phyloP scores from a whole-genome alignment of 1,140 invertebrate genomes.

The Scaptomyza hsui region DNA sequence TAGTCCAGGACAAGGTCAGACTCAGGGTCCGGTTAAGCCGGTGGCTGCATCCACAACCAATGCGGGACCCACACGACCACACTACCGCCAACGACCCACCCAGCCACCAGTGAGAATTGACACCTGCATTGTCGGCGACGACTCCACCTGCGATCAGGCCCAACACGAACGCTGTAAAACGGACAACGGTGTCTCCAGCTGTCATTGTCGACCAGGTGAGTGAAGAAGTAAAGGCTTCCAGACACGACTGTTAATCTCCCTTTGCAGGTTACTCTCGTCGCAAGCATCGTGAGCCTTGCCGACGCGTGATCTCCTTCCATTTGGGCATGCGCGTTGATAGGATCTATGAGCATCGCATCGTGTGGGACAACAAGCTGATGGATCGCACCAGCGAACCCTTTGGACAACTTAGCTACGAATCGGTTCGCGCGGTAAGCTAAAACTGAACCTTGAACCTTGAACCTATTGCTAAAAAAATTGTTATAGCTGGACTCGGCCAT shows the following conservation, averaged over 20 bases:
- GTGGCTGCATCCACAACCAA: conserved; percentile 70
- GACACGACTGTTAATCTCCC: too few species aligned
- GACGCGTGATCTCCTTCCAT: conserved; percentile 91
- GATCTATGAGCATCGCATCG: conserved; percentile 90
- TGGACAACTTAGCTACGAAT: conserved; percentile 92
- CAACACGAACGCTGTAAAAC: conserved; percentile 95
- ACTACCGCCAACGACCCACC: conserved; percentile 86
- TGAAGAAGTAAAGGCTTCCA: background rate
- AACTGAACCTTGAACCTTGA: too few species aligned
- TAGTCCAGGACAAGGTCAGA: conserved; percentile 24
- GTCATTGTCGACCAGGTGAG: conserved; percentile 91
- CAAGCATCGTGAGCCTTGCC: conserved; percentile 91
- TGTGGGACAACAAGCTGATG: conserved; percentile 90
- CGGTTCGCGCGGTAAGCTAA: conserved; percentile 90
- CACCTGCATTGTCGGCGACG: conserved; percentile 96
- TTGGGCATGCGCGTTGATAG: conserved; percentile 92
- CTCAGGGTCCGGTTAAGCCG: conserved; percentile 10
- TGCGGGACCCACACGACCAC: conserved; percentile 83
- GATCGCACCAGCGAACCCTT: conserved; percentile 92
- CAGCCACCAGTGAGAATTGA: conserved; percentile 92
- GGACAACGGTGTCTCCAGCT: conserved; percentile 95
- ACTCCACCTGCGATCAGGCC: conserved; percentile 94
- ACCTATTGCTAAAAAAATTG: too few species aligned
- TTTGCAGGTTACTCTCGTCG: conserved; percentile 92
- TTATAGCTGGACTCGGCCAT: conserved; percentile 93